Conservation (phyloP, 37 sponge, comb jelly and placozoan species). For the Crambe crambe region DNA sequence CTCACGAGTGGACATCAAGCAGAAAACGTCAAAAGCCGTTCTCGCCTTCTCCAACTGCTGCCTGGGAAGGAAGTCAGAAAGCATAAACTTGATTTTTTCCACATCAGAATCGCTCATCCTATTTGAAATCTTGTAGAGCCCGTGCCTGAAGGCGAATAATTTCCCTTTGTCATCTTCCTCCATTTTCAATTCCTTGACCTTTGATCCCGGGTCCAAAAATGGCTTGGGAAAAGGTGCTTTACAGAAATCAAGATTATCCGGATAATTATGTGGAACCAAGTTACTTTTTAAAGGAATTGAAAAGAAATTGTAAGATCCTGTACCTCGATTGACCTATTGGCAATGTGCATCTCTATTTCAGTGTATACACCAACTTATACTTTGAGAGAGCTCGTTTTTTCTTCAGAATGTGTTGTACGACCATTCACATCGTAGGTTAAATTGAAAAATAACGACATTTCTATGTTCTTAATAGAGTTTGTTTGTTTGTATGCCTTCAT, state of each 20-base stretch:
- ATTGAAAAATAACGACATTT: neutral
- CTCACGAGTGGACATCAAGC: neutral
- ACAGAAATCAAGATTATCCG: constrained; percentile 59
- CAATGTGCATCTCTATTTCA: constrained; percentile 1
- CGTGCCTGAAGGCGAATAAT: neutral
- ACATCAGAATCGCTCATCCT: constrained; percentile 3
- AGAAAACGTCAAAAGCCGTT: constrained; percentile 18
- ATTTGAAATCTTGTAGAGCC: neutral
- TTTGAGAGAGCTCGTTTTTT: neutral
- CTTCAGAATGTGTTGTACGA: constrained; percentile 10
- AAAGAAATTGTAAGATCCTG: constrained; percentile 67
- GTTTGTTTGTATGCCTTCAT: constrained; percentile 29
- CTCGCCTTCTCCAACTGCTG: constrained; percentile 14
- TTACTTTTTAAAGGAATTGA: constrained; percentile 64
- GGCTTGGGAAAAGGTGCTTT: constrained; percentile 76
- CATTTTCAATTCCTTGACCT: neutral
- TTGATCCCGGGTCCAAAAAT: neutral
- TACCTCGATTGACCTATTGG: neutral
- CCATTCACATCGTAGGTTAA: constrained; percentile 43
- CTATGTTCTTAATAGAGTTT: constrained; percentile 13
- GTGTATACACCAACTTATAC: constrained; percentile 29
- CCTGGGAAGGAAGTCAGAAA: constrained; percentile 6
- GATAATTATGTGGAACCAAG: constrained; percentile 82
- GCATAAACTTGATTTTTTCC: constrained; percentile 15
- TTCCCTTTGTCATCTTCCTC: neutral